phyloP scores from a whole-genome alignment of 2,113 vertebrate species.

The Acrocephalus kingi region DNA sequence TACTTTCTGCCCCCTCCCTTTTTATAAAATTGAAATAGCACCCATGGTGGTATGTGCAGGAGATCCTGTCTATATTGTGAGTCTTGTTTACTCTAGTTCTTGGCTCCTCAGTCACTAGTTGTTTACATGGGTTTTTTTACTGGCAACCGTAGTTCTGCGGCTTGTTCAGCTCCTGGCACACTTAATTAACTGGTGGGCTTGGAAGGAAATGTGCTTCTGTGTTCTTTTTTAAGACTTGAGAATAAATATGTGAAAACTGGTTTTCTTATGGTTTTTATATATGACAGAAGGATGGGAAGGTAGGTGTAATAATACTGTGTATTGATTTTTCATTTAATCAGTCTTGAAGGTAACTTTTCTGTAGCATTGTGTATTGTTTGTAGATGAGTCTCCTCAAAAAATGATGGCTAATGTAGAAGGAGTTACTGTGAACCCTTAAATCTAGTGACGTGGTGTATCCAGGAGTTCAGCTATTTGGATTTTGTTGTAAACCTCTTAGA shows the following conservation, averaged over 20 bases:
- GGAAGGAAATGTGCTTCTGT: background rate
- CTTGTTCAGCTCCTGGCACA: background rate
- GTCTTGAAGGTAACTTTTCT: background rate
- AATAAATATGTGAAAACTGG: background rate
- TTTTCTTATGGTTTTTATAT: background rate
- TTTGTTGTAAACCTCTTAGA: conserved; percentile 73
- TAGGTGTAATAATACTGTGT: background rate
- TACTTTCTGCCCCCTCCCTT: background rate
- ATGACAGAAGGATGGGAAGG: background rate
- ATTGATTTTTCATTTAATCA: conserved; percentile 48
- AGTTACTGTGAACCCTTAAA: conserved; percentile 34
- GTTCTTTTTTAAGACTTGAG: background rate
- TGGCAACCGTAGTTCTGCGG: background rate
- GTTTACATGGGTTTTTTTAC: background rate
- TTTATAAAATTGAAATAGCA: background rate
- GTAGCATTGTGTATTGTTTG: background rate
- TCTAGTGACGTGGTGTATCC: background rate
- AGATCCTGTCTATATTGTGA: background rate
- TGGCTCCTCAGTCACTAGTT: background rate
- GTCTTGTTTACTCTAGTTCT: background rate
- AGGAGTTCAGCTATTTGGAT: conserved; percentile 61
- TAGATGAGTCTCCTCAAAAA: background rate
- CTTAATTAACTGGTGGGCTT: background rate
- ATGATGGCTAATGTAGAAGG: background rate
- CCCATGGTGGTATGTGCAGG: background rate